These are phyloP conservation scores for Pseudococcus longispinus DNA, from an alignment of 2,888 invertebrate species.

Conservation along the genomic window DNA sequence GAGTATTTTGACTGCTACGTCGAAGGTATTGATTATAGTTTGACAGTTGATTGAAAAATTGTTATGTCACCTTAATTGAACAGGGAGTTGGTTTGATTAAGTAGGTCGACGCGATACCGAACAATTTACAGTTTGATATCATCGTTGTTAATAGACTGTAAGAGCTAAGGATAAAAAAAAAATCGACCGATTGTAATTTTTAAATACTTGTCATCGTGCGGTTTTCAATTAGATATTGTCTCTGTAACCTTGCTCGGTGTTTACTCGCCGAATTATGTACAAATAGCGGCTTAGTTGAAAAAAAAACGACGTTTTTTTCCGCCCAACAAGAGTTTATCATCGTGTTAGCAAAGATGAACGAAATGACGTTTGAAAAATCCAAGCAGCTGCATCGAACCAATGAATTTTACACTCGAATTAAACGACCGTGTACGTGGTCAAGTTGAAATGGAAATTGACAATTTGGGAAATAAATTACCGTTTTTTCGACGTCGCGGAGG, in stretches of 20 bases:
- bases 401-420: background rate
- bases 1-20: background rate
- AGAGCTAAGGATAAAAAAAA: background rate
- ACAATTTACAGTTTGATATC: constrained; percentile 24
- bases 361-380: background rate
- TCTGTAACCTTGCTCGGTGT: background rate
- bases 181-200: constrained; percentile 5
- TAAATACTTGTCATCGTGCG: constrained; percentile 30
- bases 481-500: background rate
- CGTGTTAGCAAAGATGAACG: background rate
- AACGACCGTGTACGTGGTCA: background rate
- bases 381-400: too few species aligned
- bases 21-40: background rate
- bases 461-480: constrained; percentile 1
- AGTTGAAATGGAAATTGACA: background rate
- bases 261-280: constrained; percentile 3
- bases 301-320: background rate
- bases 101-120: constrained; percentile 7
- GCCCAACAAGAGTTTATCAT: background rate
- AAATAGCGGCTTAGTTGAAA: background rate
- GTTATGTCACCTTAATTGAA: constrained; percentile 19
- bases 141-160: background rate
- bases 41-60: constrained; percentile 4
- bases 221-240: constrained; percentile 15
- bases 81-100: background rate